Conservation (phyloP, 2,113 vertebrate species). For the Malurus elegans region DNA sequence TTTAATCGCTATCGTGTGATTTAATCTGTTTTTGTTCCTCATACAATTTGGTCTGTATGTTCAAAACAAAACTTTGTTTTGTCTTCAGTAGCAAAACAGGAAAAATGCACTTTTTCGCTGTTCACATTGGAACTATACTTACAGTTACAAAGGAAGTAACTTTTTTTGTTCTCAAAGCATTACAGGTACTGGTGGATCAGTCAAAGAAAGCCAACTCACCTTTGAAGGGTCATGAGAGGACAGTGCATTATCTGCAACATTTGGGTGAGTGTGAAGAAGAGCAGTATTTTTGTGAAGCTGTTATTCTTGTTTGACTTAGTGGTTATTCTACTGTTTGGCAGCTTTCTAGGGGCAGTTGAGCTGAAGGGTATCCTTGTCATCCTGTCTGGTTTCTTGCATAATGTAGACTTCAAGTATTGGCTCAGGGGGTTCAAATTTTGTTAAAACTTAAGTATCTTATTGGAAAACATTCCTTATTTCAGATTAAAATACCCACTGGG, state of each 20-base stretch:
- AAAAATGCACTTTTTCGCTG: neutral
- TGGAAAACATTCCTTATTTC: neutral
- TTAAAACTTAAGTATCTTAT: neutral
- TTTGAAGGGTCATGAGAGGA: slow-evolving; percentile 95
- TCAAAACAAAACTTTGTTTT: neutral
- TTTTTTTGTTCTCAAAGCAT: slow-evolving; percentile 73
- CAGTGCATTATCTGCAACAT: slow-evolving; percentile 95
- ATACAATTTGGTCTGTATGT: neutral
- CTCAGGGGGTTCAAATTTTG: neutral
- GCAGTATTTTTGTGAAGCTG: neutral
- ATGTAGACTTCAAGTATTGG: neutral
- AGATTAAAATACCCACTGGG: neutral
- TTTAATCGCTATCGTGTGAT: neutral
- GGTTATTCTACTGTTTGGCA: neutral
- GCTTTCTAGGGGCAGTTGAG: neutral
- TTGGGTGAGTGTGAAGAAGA: slow-evolving; percentile 78
- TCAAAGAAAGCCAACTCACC: slow-evolving; percentile 98
- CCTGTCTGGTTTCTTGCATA: neutral
- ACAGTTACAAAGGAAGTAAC: neutral
- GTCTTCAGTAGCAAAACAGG: neutral
- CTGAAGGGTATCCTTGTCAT: neutral
- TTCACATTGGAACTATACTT: neutral
- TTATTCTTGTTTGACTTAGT: neutral
- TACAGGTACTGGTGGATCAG: slow-evolving; percentile 95
- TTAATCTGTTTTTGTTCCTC: neutral